Conservation (phyloP, 2,113 vertebrate species). For the Mustelus asterias region DNA sequence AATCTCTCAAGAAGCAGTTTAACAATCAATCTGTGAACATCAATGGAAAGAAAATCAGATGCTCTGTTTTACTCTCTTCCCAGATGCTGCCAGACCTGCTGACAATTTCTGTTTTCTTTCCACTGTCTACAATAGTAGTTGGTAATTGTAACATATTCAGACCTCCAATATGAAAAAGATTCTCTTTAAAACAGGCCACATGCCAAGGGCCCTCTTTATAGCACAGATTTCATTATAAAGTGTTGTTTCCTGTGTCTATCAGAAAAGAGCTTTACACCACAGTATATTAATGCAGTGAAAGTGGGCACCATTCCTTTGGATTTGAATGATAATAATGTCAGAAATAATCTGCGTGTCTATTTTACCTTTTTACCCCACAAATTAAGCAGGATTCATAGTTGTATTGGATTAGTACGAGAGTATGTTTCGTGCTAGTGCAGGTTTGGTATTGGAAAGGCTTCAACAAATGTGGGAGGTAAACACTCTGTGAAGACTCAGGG, state of each 20-base stretch:
- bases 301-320: background rate
- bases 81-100: background rate
- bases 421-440: background rate
- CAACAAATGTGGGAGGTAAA: background rate
- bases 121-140: background rate
- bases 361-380: background rate
- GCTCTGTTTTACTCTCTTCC: background rate
- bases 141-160: background rate
- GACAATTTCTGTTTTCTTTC: background rate
- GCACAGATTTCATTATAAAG: background rate
- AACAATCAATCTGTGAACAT: no score
- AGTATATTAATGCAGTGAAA: background rate
- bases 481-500: background rate
- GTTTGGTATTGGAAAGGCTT: background rate
- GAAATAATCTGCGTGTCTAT: no score
- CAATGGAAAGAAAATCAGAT: no score
- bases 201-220: background rate
- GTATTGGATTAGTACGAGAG: background rate
- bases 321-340: background rate
- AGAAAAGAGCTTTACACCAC: background rate
- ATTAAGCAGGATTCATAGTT: background rate
- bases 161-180: background rate
- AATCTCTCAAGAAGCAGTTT: background rate
- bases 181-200: background rate
- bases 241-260: background rate